Percentiles rank a stretch among this genome's conserved stretches.
Evolutionary conservation across 1,140 invertebrate genomes (phyloP).

Genomic region (Hormaphis cornu): DNA sequence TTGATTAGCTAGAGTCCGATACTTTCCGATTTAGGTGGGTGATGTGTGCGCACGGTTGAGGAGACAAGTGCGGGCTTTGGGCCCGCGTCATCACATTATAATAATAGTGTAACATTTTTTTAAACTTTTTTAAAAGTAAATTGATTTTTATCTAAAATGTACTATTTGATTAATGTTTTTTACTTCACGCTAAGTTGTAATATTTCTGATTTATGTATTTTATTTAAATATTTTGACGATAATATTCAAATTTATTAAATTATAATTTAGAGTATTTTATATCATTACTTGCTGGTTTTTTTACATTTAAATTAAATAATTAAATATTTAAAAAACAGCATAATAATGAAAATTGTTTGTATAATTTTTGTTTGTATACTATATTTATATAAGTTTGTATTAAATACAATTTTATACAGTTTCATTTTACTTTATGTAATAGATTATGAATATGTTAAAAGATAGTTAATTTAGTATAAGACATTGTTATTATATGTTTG

Average conservation of each 20-base stretch:
- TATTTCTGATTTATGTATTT: neutral
- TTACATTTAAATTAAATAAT: conserved; percentile 1
- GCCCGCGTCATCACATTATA: no score
- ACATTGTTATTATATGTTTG: conserved; percentile 14
- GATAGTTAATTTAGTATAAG: neutral
- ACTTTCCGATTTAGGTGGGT: no score
- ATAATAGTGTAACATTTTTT: neutral
- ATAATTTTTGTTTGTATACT: neutral
- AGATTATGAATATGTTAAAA: conserved; percentile 1
- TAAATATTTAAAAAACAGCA: neutral
- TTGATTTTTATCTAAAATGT: neutral
- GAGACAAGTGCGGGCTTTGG: no score
- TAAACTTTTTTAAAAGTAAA: neutral
- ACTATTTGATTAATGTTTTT: neutral
- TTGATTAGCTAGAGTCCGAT: no score
- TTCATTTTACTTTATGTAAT: neutral
- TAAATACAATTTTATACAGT: neutral
- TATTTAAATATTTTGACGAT: neutral
- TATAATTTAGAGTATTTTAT: neutral
- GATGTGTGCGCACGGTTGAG: no score
- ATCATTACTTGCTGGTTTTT: neutral
- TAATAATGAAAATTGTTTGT: conserved; percentile 4
- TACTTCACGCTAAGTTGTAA: neutral
- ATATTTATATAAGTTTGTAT: conserved; percentile 1
- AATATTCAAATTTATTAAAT: neutral